phyloP scores from a whole-genome alignment of 2,113 vertebrate species.

The Corythornis cristatus region DNA sequence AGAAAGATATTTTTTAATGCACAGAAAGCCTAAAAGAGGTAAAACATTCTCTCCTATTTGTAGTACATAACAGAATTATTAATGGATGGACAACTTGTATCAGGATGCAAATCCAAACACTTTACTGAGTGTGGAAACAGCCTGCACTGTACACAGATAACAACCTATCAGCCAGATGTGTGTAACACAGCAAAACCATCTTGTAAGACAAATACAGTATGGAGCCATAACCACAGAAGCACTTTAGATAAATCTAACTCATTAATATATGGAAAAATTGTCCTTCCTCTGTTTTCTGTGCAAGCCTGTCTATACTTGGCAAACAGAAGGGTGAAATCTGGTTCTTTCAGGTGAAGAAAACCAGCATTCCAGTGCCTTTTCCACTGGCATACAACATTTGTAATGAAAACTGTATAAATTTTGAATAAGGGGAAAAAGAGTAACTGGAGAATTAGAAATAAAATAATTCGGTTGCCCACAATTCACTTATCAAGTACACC shows the following conservation, averaged over 20 bases:
- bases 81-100: background rate
- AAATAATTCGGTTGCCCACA: background rate
- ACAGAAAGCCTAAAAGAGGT: background rate
- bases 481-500: background rate
- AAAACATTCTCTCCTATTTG: background rate
- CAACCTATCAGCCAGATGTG: background rate
- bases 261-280: background rate
- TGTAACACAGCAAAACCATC: background rate
- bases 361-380: background rate
- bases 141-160: background rate
- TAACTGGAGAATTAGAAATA: background rate
- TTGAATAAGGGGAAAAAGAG: background rate
- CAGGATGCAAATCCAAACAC: background rate
- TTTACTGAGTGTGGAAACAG: background rate
- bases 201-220: background rate
- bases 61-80: background rate
- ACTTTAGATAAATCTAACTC: background rate
- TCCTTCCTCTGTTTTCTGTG: background rate
- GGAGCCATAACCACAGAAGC: background rate
- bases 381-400: background rate
- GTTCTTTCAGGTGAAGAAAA: background rate
- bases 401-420: background rate
- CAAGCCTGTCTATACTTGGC: background rate
- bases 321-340: background rate
- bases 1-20: background rate